Conservation (phyloP, 1,140 invertebrate species). For the Scaptomyza pallida region DNA sequence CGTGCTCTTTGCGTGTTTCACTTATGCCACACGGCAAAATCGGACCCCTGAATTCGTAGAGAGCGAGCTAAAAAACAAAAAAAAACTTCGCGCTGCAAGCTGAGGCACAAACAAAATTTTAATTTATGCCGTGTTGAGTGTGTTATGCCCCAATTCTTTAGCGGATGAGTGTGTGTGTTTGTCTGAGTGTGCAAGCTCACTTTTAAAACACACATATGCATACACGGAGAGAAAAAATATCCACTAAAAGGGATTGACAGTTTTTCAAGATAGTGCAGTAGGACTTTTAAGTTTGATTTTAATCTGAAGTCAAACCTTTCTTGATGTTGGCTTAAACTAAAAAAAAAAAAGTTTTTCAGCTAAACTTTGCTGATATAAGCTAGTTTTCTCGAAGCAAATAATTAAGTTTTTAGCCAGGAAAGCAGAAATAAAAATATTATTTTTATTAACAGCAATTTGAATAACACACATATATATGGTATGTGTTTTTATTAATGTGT, state of each 20-base stretch:
- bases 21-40: constrained; percentile 57
- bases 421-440: too few species aligned
- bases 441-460: too few species aligned
- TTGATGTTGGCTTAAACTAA: too few species aligned
- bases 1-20: constrained; percentile 61
- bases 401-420: too few species aligned
- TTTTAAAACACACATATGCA: constrained; percentile 47
- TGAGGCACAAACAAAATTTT: constrained; percentile 62
- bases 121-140: constrained; percentile 80
- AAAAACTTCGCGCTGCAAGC: constrained; percentile 18
- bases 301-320: too few species aligned
- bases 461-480: too few species aligned
- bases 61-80: constrained; percentile 1
- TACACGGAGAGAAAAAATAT: not conserved
- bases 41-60: constrained; percentile 62
- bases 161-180: constrained; percentile 41
- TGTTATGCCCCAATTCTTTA: constrained; percentile 72
- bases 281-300: too few species aligned
- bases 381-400: too few species aligned
- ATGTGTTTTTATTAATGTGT: not conserved
- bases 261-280: too few species aligned
- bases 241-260: not conserved
- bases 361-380: too few species aligned
- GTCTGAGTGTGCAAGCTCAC: constrained; percentile 53
- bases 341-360: too few species aligned